Evolutionary conservation across 2,797 vertebrate genomes (phyloP), one percentile per base, ranked within the genome.

Genomic region (Cygnus olor): DNA sequence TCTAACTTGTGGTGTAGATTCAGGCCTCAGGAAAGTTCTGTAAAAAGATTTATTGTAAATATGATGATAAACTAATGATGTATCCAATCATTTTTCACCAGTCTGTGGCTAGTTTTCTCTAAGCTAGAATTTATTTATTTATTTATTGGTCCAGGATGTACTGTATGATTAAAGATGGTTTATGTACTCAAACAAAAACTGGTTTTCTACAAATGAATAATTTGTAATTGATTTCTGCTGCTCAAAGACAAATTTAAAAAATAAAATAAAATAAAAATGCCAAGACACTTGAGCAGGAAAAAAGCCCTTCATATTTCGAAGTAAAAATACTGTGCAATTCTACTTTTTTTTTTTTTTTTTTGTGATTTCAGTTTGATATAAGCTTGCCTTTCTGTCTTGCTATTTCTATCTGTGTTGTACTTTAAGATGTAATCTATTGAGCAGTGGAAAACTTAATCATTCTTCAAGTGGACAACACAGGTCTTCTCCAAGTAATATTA

Each of bases 381-480:
- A 83, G 3, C n/a, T 89, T 92, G 38, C 53, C 49, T 95, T 91
- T 42, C 57, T 79, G 68, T 40, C 44, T 78, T 91, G 51, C 83
- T 76, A 74, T 92, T 34, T 64, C 20, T 14, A 77, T 74, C 45
- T 68, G 4, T 61, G n/a, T 65, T 93, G 45, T 88, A 21, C 25
- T 95, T 93, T 80, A 49, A 82, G 44, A 63, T 66, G 8, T 80
- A 87, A 93, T 66, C 60, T 74, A 72, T 30, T 76, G 54, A 88
- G 42, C 42, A 51, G 30, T 32, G 65, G 42, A 90, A 93, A 94
- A 88, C 32, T 86, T 94, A 77, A 92, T 93, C 93, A 89, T 86
- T 96, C 66, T 85, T 86, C 66, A 90, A 79, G 68, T 49, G 58
- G 49, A 34, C 70, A 90, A 58, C 56, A 77, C 8, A 60, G 14